Evolutionary conservation across 2,888 invertebrate species (phyloP).

Genomic region (Amphipyra berbera): DNA sequence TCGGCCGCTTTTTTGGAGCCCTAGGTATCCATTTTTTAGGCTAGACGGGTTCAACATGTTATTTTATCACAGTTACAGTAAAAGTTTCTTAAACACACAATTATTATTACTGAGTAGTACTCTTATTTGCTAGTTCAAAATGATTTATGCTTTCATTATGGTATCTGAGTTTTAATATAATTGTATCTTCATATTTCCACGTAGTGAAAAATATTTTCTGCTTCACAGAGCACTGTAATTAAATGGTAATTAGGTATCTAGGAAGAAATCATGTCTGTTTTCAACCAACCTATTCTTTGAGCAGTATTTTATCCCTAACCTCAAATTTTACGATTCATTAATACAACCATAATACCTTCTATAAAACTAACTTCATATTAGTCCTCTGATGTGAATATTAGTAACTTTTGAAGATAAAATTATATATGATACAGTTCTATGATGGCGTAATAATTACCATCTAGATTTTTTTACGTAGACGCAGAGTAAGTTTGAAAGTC

Average conservation of each 20-base stretch:
- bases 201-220: no score
- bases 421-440: conserved; percentile 2
- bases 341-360: conserved; percentile 2
- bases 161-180: neutral
- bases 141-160: no score
- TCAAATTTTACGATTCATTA: conserved; percentile 9
- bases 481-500: conserved; percentile 15
- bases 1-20: conserved; percentile 25
- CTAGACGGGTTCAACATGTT: conserved; percentile 26
- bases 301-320: neutral
- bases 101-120: neutral
- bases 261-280: neutral
- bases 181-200: no score
- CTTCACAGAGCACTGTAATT: no score
- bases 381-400: conserved; percentile 6
- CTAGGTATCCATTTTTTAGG: conserved; percentile 27
- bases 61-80: conserved; percentile 10
- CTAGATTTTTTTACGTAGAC: conserved; percentile 1
- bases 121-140: no score
- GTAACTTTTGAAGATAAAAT: conserved; percentile 24
- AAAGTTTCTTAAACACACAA: neutral
- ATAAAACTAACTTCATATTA: conserved; percentile 8
- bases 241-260: neutral
- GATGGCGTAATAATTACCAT: conserved; percentile 9
- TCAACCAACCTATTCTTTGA: neutral